phyloP scores from a whole-genome alignment of 2,888 invertebrate species.

The Prosapia bicincta region DNA sequence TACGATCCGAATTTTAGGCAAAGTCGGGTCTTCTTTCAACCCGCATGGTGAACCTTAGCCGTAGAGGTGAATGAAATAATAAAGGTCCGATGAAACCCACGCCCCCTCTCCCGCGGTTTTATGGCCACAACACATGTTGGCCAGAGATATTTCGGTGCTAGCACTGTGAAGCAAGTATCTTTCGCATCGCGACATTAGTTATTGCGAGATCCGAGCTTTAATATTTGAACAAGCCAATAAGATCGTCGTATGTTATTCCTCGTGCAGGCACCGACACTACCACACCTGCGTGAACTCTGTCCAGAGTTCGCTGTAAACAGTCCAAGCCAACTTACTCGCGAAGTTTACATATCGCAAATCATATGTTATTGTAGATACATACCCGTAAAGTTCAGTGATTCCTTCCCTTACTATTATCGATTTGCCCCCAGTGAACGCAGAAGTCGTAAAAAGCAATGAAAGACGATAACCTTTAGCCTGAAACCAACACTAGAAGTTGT shows the following conservation, averaged over 20 bases:
- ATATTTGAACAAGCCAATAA: neutral
- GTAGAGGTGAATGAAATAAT: slow-evolving; percentile 2
- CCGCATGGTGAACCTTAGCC: neutral
- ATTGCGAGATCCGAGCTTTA: neutral
- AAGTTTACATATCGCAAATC: no score
- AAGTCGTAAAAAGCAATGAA: no score
- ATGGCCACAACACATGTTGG: neutral
- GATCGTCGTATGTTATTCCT: neutral
- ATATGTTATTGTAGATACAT: no score
- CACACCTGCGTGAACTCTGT: neutral
- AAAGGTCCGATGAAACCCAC: neutral
- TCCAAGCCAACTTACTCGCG: no score
- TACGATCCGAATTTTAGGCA: no score
- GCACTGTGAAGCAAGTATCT: neutral
- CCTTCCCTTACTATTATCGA: no score
- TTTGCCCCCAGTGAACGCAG: no score
- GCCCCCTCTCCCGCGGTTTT: neutral
- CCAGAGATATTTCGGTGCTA: neutral
- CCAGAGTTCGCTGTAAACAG: no score
- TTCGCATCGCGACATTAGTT: neutral
- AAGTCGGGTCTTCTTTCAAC: no score
- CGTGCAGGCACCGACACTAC: neutral
- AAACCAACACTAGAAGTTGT: no score
- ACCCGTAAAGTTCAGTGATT: no score
- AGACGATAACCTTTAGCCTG: no score